A percentile compares a stretch with the other conserved stretches of the same genome.
Evolutionary conservation across 1,140 invertebrate genomes (phyloP).

Genomic region (Copidosoma floridanum): DNA sequence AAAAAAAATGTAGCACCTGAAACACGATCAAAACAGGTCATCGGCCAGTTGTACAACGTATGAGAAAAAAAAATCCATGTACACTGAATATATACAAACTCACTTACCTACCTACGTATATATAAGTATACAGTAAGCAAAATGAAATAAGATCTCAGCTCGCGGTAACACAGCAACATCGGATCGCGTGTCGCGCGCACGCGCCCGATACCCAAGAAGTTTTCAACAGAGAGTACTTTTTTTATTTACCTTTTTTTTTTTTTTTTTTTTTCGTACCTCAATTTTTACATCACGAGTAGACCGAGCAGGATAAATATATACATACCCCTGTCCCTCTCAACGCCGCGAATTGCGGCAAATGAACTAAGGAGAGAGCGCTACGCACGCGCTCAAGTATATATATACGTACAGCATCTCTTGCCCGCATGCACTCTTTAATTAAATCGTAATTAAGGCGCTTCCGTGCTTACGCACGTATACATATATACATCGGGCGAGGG

Average conservation of each 20-base stretch:
- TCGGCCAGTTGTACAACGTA: not conserved
- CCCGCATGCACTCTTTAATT: not conserved
- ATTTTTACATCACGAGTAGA: not conserved
- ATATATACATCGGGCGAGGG: too few species aligned
- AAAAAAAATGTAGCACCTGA: not conserved
- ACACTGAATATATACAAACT: not conserved
- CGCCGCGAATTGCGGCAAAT: too few species aligned
- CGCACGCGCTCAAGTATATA: too few species aligned
- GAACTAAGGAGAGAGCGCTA: too few species aligned
- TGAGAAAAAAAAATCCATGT: not conserved
- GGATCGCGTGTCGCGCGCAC: not conserved
- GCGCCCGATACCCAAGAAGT: too few species aligned
- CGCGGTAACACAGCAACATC: not conserved
- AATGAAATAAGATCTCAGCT: constrained; percentile 17
- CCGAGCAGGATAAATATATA: too few species aligned
- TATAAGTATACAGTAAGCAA: too few species aligned
- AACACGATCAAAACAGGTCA: not conserved
- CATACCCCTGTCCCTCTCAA: too few species aligned
- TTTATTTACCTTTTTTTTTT: too few species aligned
- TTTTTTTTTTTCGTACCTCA: not conserved
- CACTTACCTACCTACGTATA: too few species aligned
- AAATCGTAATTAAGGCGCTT: not conserved
- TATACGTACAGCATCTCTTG: too few species aligned
- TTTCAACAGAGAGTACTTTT: too few species aligned
- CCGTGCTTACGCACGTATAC: not conserved